A percentile compares a stretch with the other conserved stretches of the same genome.
Evolutionary conservation across 2,113 vertebrate genomes (phyloP).

Genomic region (Gymnobelideus leadbeateri): DNA sequence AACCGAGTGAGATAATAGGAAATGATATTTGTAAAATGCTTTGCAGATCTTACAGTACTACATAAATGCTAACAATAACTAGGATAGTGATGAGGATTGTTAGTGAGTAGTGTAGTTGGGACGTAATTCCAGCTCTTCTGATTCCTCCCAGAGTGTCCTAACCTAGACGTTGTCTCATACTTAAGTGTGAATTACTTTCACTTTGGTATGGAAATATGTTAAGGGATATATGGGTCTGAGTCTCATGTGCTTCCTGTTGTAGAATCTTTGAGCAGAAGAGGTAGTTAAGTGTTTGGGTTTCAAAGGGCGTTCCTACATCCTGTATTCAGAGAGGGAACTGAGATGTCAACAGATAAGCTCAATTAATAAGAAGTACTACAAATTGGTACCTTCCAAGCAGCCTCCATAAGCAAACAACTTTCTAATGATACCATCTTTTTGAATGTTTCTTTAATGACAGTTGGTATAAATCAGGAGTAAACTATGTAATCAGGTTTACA

Average conservation of each 20-base stretch:
- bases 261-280: not conserved
- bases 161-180: not conserved
- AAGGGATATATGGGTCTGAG: not conserved
- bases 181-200: not conserved
- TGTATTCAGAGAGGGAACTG: slow-evolving; percentile 18
- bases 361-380: not conserved
- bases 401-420: slow-evolving; percentile 25
- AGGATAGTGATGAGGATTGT: not conserved
- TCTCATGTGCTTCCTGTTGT: not conserved
- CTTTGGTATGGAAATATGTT: not conserved
- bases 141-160: not conserved
- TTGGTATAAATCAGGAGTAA: slow-evolving; percentile 24
- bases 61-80: not conserved
- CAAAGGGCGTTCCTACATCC: slow-evolving; percentile 22
- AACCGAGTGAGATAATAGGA: not conserved
- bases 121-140: not conserved
- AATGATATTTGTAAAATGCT: not conserved
- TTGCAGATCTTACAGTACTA: not conserved
- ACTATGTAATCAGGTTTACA: slow-evolving; percentile 71
- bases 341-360: slow-evolving; percentile 9
- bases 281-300: not conserved
- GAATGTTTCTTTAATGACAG: slow-evolving; percentile 56
- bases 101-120: not conserved
- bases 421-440: slow-evolving; percentile 64
- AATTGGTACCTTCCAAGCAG: slow-evolving; percentile 57